A percentile compares a stretch with the other conserved stretches of the same genome.
phyloP scores from a whole-genome alignment of 2,888 invertebrate genomes.

The Sesia apiformis region DNA sequence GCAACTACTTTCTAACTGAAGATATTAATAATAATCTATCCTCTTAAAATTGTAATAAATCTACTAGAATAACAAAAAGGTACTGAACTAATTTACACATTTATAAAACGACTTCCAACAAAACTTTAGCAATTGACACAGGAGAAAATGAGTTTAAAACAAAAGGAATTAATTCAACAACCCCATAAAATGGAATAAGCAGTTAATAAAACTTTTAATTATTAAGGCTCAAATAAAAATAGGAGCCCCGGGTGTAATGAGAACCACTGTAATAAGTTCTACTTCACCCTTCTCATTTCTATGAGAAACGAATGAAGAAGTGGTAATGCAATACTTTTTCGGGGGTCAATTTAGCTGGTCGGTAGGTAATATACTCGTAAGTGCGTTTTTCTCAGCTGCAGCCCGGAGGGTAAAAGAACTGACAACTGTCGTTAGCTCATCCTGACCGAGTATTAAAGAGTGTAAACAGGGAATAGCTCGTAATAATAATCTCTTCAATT shows the following conservation, averaged over 20 bases:
- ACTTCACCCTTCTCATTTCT: slow-evolving; percentile 5
- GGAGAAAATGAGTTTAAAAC: slow-evolving; percentile 54
- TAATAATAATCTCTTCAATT: slow-evolving; percentile 25
- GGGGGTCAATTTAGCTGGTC: slow-evolving; percentile 32
- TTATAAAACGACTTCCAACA: slow-evolving; percentile 10
- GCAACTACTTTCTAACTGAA: too few relatives aligned
- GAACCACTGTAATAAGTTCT: slow-evolving; percentile 30
- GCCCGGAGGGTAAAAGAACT: slow-evolving; percentile 48
- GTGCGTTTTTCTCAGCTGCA: slow-evolving; percentile 39
- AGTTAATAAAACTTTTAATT: slow-evolving; percentile 73
- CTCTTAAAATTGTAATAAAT: too few relatives aligned
- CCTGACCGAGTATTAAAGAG: slow-evolving; percentile 48
- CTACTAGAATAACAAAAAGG: too few relatives aligned
- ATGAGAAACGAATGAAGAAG: not conserved
- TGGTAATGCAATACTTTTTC: slow-evolving; percentile 1
- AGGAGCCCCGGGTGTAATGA: slow-evolving; percentile 34
- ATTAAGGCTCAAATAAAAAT: slow-evolving; percentile 71
- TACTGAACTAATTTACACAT: not conserved
- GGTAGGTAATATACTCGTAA: slow-evolving; percentile 8
- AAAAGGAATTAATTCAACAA: slow-evolving; percentile 71
- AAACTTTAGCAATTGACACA: slow-evolving; percentile 32
- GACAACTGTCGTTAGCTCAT: slow-evolving; percentile 68
- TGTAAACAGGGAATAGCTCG: slow-evolving; percentile 56
- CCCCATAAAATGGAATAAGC: slow-evolving; percentile 70
- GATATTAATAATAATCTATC: too few relatives aligned